Evolutionary conservation across 2,113 vertebrate species (phyloP).

Genomic region (Ariopsis seemanni): DNA sequence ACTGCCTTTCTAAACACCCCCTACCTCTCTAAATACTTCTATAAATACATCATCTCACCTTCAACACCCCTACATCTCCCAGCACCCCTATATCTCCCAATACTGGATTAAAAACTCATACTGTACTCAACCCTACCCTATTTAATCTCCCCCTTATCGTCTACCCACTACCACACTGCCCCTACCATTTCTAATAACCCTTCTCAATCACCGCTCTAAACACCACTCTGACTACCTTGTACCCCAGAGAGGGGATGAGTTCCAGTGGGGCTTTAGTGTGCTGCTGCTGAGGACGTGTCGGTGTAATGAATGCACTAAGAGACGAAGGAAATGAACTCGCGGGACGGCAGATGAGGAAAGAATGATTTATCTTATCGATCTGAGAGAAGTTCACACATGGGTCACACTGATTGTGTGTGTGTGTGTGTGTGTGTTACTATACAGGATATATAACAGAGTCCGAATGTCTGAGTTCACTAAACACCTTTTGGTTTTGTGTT

Average conservation of each 20-base stretch:
- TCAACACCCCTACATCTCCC: too few relatives aligned
- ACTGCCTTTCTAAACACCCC: too few relatives aligned
- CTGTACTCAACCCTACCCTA: too few relatives aligned
- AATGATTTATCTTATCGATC: not conserved
- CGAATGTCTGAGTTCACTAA: not conserved
- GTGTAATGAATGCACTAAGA: not conserved
- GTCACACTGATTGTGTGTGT: not conserved
- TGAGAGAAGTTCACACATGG: not conserved
- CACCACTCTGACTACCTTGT: not conserved
- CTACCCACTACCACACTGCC: too few relatives aligned
- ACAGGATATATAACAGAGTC: not conserved
- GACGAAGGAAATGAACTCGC: not conserved
- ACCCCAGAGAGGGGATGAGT: not conserved
- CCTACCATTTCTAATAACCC: too few relatives aligned
- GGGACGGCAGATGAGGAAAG: not conserved
- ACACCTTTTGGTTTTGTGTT: not conserved
- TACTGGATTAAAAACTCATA: too few relatives aligned
- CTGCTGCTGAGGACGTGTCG: not conserved
- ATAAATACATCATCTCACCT: too few relatives aligned
- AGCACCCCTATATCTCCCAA: too few relatives aligned
- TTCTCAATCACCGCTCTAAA: not conserved
- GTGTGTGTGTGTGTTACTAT: not conserved
- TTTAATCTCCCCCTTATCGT: too few relatives aligned
- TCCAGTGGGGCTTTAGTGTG: not conserved
- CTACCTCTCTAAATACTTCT: too few relatives aligned